Conservation (phyloP, 2,113 vertebrate genomes). For the Rhodinocichla rosea region DNA sequence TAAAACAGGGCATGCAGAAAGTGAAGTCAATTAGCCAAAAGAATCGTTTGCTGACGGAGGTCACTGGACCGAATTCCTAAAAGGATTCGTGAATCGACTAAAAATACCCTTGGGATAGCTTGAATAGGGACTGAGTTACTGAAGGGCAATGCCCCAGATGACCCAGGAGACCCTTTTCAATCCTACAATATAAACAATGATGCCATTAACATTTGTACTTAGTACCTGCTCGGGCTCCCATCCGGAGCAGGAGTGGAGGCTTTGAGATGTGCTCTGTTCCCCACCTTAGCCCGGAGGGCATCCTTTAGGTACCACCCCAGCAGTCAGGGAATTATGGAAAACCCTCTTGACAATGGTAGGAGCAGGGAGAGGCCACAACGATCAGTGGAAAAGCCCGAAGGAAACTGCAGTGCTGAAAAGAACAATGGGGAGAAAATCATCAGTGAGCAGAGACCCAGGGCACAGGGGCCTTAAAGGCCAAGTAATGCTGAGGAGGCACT, state of each 20-base stretch:
- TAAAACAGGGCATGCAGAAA: slow-evolving; percentile 43
- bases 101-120: slow-evolving; percentile 59
- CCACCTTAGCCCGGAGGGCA: background rate
- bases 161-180: slow-evolving; percentile 65
- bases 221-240: slow-evolving; percentile 23
- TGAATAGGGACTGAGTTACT: slow-evolving; percentile 57
- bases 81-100: slow-evolving; percentile 54
- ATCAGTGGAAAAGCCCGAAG: background rate
- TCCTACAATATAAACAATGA: slow-evolving; percentile 64
- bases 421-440: background rate
- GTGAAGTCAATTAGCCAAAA: slow-evolving; percentile 65
- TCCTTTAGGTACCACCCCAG: background rate
- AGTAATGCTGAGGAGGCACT: background rate
- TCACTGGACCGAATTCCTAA: slow-evolving; percentile 44
- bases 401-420: background rate
- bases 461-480: background rate
- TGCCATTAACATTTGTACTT: slow-evolving; percentile 49
- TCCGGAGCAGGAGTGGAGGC: background rate
- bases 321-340: background rate
- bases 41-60: slow-evolving; percentile 40
- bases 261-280: background rate
- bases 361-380: background rate
- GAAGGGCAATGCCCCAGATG: slow-evolving; percentile 62
- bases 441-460: background rate
- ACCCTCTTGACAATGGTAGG: background rate